Percentiles rank a stretch among this genome's conserved stretches.
These are phyloP conservation scores for Symphodus melops DNA, from an alignment of 2,113 vertebrate species.

Conservation along the genomic window DNA sequence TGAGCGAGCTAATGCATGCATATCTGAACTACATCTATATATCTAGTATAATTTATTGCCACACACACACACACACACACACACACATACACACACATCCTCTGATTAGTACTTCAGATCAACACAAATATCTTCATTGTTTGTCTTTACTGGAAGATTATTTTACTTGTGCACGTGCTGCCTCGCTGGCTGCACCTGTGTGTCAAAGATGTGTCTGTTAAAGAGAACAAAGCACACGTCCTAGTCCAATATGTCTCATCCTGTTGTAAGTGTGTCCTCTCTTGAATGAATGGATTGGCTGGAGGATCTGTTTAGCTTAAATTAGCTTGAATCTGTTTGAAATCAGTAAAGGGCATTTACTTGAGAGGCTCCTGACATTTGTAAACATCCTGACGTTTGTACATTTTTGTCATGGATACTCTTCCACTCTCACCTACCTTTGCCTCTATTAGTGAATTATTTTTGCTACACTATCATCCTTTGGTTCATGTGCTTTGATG, in stretches of 20 bases:
- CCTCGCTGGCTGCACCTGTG: slow-evolving; percentile 35
- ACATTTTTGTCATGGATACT: not conserved
- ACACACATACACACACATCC: too few species aligned
- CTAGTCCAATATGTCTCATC: slow-evolving; percentile 38
- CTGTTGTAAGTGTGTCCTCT: slow-evolving; percentile 4
- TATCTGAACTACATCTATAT: too few species aligned
- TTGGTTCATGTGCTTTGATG: too few species aligned
- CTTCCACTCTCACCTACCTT: too few species aligned
- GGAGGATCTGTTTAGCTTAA: not conserved
- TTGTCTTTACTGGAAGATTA: not conserved
- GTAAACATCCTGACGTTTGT: too few species aligned
- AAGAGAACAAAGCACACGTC: slow-evolving; percentile 33
- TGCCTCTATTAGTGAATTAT: too few species aligned
- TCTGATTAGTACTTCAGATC: not conserved
- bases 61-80: too few species aligned
- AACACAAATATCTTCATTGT: not conserved
- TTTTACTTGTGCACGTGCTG: slow-evolving; percentile 1
- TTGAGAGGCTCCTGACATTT: too few species aligned
- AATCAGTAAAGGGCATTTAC: too few species aligned
- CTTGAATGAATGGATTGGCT: not conserved
- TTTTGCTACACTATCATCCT: too few species aligned
- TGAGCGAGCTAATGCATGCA: slow-evolving; percentile 41
- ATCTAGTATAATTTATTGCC: too few species aligned
- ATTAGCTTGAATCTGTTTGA: too few species aligned
- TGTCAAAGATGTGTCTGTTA: slow-evolving; percentile 62